Evolutionary conservation across 2,113 vertebrate species (phyloP).

Genomic region (Stictonetta naevosa): DNA sequence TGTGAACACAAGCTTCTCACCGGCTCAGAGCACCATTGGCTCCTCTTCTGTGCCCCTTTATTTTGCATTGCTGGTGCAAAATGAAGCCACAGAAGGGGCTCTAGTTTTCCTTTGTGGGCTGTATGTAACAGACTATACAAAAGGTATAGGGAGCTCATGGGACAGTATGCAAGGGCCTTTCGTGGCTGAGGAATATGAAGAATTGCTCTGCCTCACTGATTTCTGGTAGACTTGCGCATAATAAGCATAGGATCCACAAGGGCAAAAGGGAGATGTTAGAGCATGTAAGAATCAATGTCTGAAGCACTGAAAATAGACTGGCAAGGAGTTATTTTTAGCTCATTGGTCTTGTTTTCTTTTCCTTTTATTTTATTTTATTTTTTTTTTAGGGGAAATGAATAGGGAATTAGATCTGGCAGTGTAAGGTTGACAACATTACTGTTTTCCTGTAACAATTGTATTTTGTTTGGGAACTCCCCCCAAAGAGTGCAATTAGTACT

Average conservation of each 20-base stretch:
- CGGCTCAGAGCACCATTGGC: accelerated
- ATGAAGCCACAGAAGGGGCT: neutral
- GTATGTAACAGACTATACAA: neutral
- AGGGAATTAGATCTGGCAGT: neutral
- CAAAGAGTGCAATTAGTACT: neutral
- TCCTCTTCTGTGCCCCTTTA: neutral
- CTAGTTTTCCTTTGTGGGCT: neutral
- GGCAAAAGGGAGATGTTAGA: neutral
- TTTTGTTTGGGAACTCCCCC: neutral
- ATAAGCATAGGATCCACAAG: neutral
- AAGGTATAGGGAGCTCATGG: neutral
- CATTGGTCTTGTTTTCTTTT: neutral
- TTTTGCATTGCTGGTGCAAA: neutral
- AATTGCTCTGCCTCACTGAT: neutral
- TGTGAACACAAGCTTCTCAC: neutral
- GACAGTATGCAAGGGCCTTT: neutral
- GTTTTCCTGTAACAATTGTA: neutral
- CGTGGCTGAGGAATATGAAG: neutral
- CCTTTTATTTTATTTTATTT: neutral
- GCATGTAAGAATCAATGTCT: neutral
- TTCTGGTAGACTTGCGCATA: neutral
- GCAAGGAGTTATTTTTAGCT: neutral
- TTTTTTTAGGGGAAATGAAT: neutral
- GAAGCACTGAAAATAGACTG: neutral
- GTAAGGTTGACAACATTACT: neutral